Percentiles rank a stretch among this genome's conserved stretches.
These are phyloP conservation scores for Phenganax subtilis DNA, from an alignment of 92 coral and sea anemone species.

Conservation along the genomic window DNA sequence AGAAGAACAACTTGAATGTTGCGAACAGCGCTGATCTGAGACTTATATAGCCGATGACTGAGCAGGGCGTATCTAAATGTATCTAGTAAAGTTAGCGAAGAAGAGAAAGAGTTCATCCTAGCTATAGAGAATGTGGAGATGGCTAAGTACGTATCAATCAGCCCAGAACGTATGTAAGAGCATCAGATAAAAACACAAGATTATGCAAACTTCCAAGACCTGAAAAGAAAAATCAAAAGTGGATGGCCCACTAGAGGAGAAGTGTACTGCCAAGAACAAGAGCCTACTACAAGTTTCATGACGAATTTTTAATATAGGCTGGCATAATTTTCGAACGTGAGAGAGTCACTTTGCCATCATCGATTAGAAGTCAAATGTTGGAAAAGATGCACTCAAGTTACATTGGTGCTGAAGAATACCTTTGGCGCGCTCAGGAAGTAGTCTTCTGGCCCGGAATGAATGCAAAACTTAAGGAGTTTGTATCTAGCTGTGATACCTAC, in stretches of 20 bases:
- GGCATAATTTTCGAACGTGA: slow-evolving; percentile 4
- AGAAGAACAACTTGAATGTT: slow-evolving; percentile 26
- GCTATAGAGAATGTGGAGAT: slow-evolving; percentile 18
- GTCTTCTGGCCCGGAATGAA: slow-evolving; percentile 34
- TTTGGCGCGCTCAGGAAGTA: slow-evolving; percentile 5
- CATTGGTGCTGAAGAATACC: slow-evolving; percentile 25
- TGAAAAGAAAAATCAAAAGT: background rate
- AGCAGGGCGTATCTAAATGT: slow-evolving; percentile 9
- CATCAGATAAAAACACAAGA: slow-evolving; percentile 29
- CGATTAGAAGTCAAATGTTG: slow-evolving; percentile 17
- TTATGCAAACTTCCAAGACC: slow-evolving; percentile 23
- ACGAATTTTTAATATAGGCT: slow-evolving; percentile 34
- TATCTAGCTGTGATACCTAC: slow-evolving; percentile 37
- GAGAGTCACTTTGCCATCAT: background rate
- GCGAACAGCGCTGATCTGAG: slow-evolving; percentile 4
- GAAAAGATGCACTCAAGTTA: slow-evolving; percentile 32
- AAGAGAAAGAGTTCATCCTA: background rate
- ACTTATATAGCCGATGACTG: slow-evolving; percentile 15
- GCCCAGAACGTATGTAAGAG: slow-evolving; percentile 13
- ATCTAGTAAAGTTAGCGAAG: too few relatives aligned
- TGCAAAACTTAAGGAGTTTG: slow-evolving; percentile 20
- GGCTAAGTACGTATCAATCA: slow-evolving; percentile 10
- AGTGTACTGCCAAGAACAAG: slow-evolving; percentile 15
- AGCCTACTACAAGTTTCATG: slow-evolving; percentile 33
- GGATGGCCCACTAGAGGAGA: slow-evolving; percentile 33